Base-by-base conservation (phyloP, 2,113 vertebrate genomes). In the Chinchilla lanigera region DNA sequence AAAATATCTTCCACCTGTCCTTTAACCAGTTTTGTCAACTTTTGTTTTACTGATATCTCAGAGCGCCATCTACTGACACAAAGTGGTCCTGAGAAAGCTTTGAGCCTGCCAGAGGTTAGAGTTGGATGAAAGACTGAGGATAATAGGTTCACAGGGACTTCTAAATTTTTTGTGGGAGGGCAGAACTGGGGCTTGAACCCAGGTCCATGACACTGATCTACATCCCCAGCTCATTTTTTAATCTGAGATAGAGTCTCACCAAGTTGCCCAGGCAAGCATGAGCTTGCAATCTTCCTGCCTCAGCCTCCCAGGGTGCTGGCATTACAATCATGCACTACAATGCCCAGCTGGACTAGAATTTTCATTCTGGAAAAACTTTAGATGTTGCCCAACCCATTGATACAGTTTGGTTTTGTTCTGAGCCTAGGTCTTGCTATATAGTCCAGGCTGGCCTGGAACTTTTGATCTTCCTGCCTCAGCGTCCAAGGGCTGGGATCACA, bases 21-120 rank as follows among this genome's bases (percentile, higher is more conserved):
- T 58, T 38, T 41, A 22, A 3, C 35, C 35, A 17, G 88, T 65
- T 95, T 71, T 50, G 54, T 35, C 44, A 52, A 60, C 14, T 93
- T 96, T 86, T 92, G 1, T 82, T n/a, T 54, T 89, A 94, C 69
- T 75, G 41, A 2, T 96, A 73, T 63, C 80, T 92, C 87, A 80
- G 24, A 82, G 95, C 35, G 92, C 97, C 97, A 98, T 92, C 97
- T 98, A 84, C 95, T 94, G 95, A 97, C 67, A 86, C 65, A 94
- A 75, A 69, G 83, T 85, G 82, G 81, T 97, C 94, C 81, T 84
- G 52, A 24, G 47, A 87, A 78, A 56, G 38, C 28, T 93, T 82
- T 89, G 89, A 38, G 28, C 28, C n/a, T 56, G 38, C 35, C 60
- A 87, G 38, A 71, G 60, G 56, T 94, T 35, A 30, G 30, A 78